Evolutionary conservation across 1,140 invertebrate genomes (phyloP).

Genomic region (Pogonomyrmex barbatus): DNA sequence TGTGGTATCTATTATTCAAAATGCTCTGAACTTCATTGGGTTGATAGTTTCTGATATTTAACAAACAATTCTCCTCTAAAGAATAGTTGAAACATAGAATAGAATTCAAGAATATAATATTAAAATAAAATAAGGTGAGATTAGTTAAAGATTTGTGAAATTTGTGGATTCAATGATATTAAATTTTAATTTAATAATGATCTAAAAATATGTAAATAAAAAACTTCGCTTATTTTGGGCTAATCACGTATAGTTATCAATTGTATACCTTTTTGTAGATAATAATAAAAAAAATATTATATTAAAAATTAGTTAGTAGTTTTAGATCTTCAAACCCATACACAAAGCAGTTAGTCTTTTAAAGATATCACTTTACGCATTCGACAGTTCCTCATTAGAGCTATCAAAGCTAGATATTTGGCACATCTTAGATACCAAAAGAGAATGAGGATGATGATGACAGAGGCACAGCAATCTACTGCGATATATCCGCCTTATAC

Average conservation of each 20-base stretch:
- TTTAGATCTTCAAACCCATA: no score
- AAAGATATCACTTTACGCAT: no score
- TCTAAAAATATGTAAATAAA: background rate
- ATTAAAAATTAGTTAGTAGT: no score
- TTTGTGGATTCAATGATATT: background rate
- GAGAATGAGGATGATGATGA: no score
- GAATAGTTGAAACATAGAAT: background rate
- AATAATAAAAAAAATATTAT: background rate
- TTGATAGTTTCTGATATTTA: constrained; percentile 54
- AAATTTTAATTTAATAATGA: background rate
- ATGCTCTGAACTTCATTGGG: constrained; percentile 65
- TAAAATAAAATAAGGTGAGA: background rate
- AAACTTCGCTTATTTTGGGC: background rate
- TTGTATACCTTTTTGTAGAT: no score
- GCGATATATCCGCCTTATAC: no score
- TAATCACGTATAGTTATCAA: no score
- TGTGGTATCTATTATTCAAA: constrained; percentile 79
- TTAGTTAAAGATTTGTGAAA: background rate
- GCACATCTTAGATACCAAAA: no score
- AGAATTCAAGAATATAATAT: background rate
- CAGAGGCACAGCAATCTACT: no score
- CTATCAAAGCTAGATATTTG: no score
- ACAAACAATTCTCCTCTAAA: constrained; percentile 9
- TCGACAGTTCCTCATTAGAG: no score
- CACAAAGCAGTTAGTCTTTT: no score